Base-by-base conservation (phyloP, 2,888 invertebrate genomes). In the Branchinecta sandiegonensis region DNA sequence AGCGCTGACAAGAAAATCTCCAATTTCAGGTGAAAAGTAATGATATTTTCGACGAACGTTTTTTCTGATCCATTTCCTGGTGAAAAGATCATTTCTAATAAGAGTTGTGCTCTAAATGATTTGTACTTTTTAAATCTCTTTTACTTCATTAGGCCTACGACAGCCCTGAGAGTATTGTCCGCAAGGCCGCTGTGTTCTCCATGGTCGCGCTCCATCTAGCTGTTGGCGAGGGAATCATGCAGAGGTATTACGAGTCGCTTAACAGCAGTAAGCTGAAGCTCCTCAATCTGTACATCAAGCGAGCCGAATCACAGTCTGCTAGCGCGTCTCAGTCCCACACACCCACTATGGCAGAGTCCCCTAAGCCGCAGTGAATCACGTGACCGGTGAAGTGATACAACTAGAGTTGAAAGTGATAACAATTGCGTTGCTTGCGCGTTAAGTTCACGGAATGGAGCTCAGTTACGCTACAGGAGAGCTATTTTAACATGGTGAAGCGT, bases 121-220 rank as follows among this genome's bases (percentile, higher is more conserved):
- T 47, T 10, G 13, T 37, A 64, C 47, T 66, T 63, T 46, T 68
- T 63, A 8, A 13, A 47, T 17, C 8, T 71, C 14, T 70, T 67
- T 47, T 68, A 71, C 73, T 69, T 74, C 76, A 77, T 17, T 80
- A 94, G 87, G 85, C 93, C 72, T 93, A 94, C 69, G 94, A 96
- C 77, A 90, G 94, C 77, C 82, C 83, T 69, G 92, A 94, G 79
- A 94, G 93, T 68, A 87, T 90, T 72, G 93, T 97, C 46, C 84
- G 97, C 66, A 97, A 97, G 78, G 93, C 94, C 73, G 91, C 94
- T 12, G 94, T 96, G 17, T 95, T 97, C 81, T 95, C 95, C 76
- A 92, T 97, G 86, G 96, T 97, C 7, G 90, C 93, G 66, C 84
- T 96, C 74, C 91, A 96, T 75, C 84, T 89, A 76, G 87, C 87